These are phyloP conservation scores for Pituophis catenifer DNA, from an alignment of 2,113 vertebrate genomes.

Conservation along the genomic window DNA sequence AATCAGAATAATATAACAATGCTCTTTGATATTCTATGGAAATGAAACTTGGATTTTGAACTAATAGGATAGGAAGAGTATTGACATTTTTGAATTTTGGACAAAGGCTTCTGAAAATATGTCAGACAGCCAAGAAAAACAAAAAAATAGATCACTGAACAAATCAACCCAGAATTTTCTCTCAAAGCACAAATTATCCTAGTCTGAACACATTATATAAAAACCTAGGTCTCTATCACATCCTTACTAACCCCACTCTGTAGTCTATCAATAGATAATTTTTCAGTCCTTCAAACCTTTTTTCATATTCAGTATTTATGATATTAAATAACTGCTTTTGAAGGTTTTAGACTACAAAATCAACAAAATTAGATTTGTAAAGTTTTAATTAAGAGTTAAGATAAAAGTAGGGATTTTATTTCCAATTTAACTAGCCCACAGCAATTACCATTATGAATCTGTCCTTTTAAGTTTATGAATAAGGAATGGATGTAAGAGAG, in stretches of 20 bases:
- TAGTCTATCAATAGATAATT: not conserved
- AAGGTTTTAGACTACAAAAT: not conserved
- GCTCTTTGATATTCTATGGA: too few relatives aligned
- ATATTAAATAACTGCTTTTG: too few relatives aligned
- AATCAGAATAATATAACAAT: not conserved
- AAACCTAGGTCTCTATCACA: not conserved
- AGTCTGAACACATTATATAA: not conserved
- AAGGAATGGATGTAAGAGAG: not conserved
- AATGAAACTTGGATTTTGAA: not conserved
- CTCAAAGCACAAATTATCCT: too few relatives aligned
- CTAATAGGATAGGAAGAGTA: too few relatives aligned
- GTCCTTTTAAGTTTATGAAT: not conserved
- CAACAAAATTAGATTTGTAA: not conserved
- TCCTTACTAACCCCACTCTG: too few relatives aligned
- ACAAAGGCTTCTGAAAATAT: too few relatives aligned
- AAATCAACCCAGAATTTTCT: too few relatives aligned
- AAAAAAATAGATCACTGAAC: too few relatives aligned
- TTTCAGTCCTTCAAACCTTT: not conserved
- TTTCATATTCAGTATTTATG: too few relatives aligned
- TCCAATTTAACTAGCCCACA: not conserved
- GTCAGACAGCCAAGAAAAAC: too few relatives aligned
- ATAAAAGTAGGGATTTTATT: not conserved
- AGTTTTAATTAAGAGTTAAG: too few relatives aligned
- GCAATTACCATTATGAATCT: not conserved
- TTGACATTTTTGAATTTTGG: too few relatives aligned